Percentiles rank a stretch among this genome's conserved stretches.
These are phyloP conservation scores for Salvelinus namaycush DNA, from an alignment of 2,113 vertebrate genomes.

Conservation along the genomic window DNA sequence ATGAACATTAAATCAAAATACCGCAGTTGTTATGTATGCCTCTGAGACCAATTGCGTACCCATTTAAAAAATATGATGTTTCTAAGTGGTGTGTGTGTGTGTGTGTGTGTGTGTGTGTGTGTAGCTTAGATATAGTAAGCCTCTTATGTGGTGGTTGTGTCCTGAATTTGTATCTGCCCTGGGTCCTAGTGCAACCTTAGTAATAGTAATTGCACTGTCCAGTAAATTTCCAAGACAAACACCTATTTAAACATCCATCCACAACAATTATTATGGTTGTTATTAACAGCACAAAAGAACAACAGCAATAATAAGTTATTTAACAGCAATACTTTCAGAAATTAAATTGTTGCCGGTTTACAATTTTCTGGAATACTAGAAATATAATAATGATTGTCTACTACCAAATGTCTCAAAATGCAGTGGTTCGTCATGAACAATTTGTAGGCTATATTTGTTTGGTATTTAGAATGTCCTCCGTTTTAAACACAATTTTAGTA, in stretches of 20 bases:
- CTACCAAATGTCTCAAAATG: too few species aligned
- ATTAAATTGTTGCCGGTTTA: not conserved
- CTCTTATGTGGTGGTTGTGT: slow-evolving; percentile 74
- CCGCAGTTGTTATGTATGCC: slow-evolving; percentile 53
- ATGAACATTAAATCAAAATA: slow-evolving; percentile 72
- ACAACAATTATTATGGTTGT: not conserved
- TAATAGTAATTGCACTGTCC: not conserved
- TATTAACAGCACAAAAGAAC: not conserved
- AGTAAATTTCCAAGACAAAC: not conserved
- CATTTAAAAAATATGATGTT: slow-evolving; percentile 48
- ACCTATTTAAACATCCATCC: not conserved
- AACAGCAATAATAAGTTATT: not conserved
- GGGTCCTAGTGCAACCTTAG: slow-evolving; percentile 71
- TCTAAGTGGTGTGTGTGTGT: slow-evolving; percentile 39
- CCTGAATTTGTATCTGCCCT: slow-evolving; percentile 71
- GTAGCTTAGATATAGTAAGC: slow-evolving; percentile 77
- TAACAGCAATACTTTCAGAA: not conserved
- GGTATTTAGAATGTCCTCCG: too few species aligned
- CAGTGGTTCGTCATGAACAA: too few species aligned
- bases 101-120: slow-evolving; percentile 39
- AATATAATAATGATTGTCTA: too few species aligned
- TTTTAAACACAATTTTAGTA: too few species aligned
- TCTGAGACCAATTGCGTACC: slow-evolving; percentile 56
- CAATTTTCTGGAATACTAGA: too few species aligned
- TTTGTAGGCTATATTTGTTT: too few species aligned